phyloP scores from a whole-genome alignment of 2,797 vertebrate species.

The Esox masquinongy region DNA sequence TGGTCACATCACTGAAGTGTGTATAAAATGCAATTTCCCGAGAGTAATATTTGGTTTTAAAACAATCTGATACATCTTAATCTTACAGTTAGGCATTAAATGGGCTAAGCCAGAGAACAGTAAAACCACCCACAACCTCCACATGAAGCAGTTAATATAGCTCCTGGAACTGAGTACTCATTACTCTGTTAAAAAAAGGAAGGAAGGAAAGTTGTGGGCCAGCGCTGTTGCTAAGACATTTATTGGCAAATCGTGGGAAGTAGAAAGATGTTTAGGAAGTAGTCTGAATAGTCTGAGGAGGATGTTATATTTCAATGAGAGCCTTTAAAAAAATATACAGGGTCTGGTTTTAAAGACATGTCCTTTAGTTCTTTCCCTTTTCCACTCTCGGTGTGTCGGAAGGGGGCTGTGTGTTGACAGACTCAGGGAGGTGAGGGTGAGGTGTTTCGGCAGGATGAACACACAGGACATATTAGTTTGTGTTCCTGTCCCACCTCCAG shows the following conservation, averaged over 20 bases:
- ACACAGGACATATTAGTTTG: slow-evolving; percentile 66
- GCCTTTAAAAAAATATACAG: slow-evolving; percentile 29
- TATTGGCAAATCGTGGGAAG: slow-evolving; percentile 50
- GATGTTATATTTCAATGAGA: slow-evolving; percentile 62
- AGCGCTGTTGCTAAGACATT: slow-evolving; percentile 27
- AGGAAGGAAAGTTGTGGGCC: slow-evolving; percentile 18
- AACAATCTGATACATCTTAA: not conserved
- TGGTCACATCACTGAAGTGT: not conserved
- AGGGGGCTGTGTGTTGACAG: slow-evolving; percentile 49
- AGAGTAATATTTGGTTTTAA: not conserved
- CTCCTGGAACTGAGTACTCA: slow-evolving; percentile 23
- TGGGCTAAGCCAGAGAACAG: not conserved
- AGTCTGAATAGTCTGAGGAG: slow-evolving; percentile 39
- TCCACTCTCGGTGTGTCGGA: slow-evolving; percentile 27
- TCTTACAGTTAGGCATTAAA: not conserved
- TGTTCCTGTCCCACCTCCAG: slow-evolving; percentile 59
- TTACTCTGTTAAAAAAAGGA: slow-evolving; percentile 13
- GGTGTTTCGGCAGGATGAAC: slow-evolving; percentile 72
- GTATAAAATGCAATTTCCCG: not conserved
- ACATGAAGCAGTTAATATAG: not conserved
- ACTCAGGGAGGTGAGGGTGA: slow-evolving; percentile 56
- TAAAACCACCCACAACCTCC: not conserved
- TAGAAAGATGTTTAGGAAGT: slow-evolving; percentile 54
- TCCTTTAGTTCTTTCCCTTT: slow-evolving; percentile 60
- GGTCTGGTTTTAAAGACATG: slow-evolving; percentile 50